These are phyloP conservation scores for Lepidochitona cinerea DNA, from an alignment of 2,888 invertebrate genomes.

Conservation along the genomic window DNA sequence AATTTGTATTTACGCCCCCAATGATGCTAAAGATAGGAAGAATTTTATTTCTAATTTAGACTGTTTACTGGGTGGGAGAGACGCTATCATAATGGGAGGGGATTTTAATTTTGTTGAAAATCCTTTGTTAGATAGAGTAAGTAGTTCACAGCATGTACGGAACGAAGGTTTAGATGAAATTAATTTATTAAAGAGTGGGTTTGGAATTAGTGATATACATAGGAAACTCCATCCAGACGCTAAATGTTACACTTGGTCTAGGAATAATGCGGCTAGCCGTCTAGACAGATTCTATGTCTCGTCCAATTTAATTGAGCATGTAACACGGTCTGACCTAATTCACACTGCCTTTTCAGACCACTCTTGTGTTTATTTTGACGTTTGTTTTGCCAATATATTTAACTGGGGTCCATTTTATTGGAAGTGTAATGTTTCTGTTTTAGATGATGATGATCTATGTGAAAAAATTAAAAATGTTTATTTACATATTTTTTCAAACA, in stretches of 20 bases:
- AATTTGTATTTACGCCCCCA: background rate
- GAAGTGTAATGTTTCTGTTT: background rate
- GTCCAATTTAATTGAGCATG: background rate
- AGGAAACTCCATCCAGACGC: background rate
- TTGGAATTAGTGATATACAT: background rate
- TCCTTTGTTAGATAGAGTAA: background rate
- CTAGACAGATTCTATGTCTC: background rate
- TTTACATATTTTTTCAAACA: background rate
- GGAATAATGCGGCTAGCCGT: too few relatives aligned
- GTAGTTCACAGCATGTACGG: background rate
- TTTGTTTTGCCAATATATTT: background rate
- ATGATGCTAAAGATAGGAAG: background rate
- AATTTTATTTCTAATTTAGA: background rate
- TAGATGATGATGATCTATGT: background rate
- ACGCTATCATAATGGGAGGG: background rate
- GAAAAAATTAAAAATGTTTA: background rate
- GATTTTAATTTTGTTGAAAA: constrained; percentile 7
- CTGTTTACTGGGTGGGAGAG: background rate
- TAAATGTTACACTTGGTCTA: background rate
- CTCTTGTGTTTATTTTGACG: background rate
- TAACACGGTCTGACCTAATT: background rate
- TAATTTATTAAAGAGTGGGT: background rate
- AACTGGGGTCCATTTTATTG: background rate
- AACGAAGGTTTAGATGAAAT: background rate
- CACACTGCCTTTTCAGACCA: background rate